Evolutionary conservation across 2,888 invertebrate species (phyloP).

Genomic region (Liodrosophila aerea): DNA sequence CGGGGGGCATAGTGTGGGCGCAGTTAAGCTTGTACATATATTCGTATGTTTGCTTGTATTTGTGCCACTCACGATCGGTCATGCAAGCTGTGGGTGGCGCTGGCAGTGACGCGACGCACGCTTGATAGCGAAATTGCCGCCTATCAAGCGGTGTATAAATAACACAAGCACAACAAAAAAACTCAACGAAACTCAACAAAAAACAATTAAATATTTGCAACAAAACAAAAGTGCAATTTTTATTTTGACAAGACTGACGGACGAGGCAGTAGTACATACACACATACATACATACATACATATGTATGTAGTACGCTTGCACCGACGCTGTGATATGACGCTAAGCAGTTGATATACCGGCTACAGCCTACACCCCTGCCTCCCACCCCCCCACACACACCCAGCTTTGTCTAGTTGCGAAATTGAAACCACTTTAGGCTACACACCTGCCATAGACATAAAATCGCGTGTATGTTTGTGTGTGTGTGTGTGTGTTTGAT

Average conservation of each 20-base stretch:
- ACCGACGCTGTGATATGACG: slow-evolving; percentile 43
- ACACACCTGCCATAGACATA: slow-evolving; percentile 64
- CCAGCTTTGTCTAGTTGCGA: slow-evolving; percentile 43
- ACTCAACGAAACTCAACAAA: too few relatives aligned
- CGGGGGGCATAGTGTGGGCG: slow-evolving; percentile 25
- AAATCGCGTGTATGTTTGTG: slow-evolving; percentile 13
- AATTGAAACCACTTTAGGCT: slow-evolving; percentile 69
- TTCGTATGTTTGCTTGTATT: neutral
- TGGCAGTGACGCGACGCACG: slow-evolving; percentile 26
- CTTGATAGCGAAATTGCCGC: slow-evolving; percentile 39
- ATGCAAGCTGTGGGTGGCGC: slow-evolving; percentile 46
- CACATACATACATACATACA: too few relatives aligned
- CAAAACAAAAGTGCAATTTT: slow-evolving; percentile 45
- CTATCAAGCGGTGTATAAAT: slow-evolving; percentile 48
- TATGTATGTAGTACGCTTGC: too few relatives aligned
- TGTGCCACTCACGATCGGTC: slow-evolving; percentile 35
- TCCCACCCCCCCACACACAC: neutral
- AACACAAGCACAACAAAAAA: too few relatives aligned
- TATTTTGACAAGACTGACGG: slow-evolving; percentile 55
- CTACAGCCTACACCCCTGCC: neutral
- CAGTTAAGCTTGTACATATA: slow-evolving; percentile 8
- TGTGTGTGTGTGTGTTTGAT: slow-evolving; percentile 21
- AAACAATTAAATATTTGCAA: slow-evolving; percentile 43
- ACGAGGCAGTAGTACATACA: slow-evolving; percentile 20
- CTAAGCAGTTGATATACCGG: slow-evolving; percentile 19